A percentile compares a stretch with the other conserved stretches of the same genome.
Evolutionary conservation across 2,888 invertebrate species (phyloP).

Genomic region (Teinopalpus imperialis): DNA sequence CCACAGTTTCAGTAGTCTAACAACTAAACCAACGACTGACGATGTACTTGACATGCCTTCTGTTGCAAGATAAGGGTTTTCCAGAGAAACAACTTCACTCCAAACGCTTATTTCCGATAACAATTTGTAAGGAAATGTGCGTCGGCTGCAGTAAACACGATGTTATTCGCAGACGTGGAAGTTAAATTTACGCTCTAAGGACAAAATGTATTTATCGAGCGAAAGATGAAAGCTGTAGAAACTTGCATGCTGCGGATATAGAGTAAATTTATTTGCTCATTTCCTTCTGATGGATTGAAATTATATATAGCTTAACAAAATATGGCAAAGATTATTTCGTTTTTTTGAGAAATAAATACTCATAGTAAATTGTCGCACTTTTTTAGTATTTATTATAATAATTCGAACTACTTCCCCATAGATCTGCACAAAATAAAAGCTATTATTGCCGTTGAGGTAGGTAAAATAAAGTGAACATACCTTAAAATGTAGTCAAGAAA

Average conservation of each 20-base stretch:
- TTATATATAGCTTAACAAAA: constrained; percentile 1
- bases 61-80: constrained; percentile 56
- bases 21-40: constrained; percentile 34
- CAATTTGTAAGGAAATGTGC: constrained; percentile 60
- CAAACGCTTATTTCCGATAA: constrained; percentile 58
- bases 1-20: constrained; percentile 30
- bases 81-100: constrained; percentile 54
- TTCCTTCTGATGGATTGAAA: constrained; percentile 1
- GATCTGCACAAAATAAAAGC: too few relatives aligned
- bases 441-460: too few relatives aligned
- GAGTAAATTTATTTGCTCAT: constrained; percentile 6
- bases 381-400: too few relatives aligned
- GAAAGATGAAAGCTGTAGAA: constrained; percentile 18
- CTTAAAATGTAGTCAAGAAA: too few relatives aligned
- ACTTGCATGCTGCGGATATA: constrained; percentile 7
- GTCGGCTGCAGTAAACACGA: constrained; percentile 36
- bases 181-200: constrained; percentile 29
- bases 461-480: too few relatives aligned
- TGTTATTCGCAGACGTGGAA: constrained; percentile 31
- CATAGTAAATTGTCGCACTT: too few relatives aligned
- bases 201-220: constrained; percentile 27
- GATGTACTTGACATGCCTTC: constrained; percentile 54
- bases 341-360: too few relatives aligned
- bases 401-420: too few relatives aligned
- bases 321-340: too few relatives aligned